These are phyloP conservation scores for Xestia sexstrigata DNA, from an alignment of 2,888 invertebrate species.

Conservation along the genomic window DNA sequence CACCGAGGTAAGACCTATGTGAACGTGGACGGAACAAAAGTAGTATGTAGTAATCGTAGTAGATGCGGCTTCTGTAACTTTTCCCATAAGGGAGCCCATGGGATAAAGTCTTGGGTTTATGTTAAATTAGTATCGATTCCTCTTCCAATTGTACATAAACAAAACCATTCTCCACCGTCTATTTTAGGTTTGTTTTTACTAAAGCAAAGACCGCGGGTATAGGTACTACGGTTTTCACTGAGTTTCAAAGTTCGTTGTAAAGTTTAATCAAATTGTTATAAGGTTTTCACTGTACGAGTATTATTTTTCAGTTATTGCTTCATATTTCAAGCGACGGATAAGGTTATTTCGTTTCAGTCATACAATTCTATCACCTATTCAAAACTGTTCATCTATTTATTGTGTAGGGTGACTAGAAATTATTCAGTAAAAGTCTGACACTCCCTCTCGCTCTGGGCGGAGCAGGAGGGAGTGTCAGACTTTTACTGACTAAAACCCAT, in stretches of 20 bases:
- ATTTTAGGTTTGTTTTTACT: constrained; percentile 9
- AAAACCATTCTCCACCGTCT: not conserved
- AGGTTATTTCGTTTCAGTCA: not conserved
- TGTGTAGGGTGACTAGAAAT: not conserved
- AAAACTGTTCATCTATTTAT: not conserved
- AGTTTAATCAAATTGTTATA: constrained; percentile 25
- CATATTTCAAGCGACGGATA: not conserved
- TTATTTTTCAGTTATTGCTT: constrained; percentile 31
- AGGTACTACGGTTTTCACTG: not conserved
- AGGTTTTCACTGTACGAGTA: constrained; percentile 10
- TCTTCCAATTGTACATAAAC: not conserved
- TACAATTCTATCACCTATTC: not conserved
- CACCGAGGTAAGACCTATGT: not conserved
- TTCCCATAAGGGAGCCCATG: too few relatives aligned
- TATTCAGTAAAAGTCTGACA: too few relatives aligned
- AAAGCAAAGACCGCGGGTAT: not conserved
- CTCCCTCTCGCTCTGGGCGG: too few relatives aligned
- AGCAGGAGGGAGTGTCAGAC: too few relatives aligned
- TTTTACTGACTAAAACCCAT: too few relatives aligned
- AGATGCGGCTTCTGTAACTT: too few relatives aligned
- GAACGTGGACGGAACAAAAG: not conserved
- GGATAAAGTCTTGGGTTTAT: too few relatives aligned
- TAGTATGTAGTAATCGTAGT: too few relatives aligned
- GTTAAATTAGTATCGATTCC: too few relatives aligned
- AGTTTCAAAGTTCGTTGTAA: not conserved